Evolutionary conservation across 2,113 vertebrate species (phyloP).

Genomic region (Columbina picui): DNA sequence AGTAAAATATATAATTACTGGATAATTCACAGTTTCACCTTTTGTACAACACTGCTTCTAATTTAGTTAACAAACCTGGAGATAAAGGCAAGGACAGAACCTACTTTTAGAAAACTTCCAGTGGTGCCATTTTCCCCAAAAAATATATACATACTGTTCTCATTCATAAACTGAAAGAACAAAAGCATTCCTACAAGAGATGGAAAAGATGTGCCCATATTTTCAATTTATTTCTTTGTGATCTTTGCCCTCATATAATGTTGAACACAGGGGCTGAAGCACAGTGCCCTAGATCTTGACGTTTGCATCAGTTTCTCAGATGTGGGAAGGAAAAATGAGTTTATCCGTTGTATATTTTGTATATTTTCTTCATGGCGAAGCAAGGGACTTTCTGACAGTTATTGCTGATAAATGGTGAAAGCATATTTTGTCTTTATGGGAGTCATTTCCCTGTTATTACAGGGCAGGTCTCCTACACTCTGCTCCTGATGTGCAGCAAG

Average conservation of each 20-base stretch:
- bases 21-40: neutral
- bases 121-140: fast-evolving
- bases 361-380: neutral
- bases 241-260: neutral
- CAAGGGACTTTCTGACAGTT: neutral
- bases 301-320: neutral
- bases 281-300: neutral
- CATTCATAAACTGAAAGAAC: neutral
- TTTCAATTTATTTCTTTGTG: neutral
- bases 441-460: neutral
- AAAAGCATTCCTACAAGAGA: fast-evolving
- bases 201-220: neutral
- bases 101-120: neutral
- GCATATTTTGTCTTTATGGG: neutral
- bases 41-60: neutral
- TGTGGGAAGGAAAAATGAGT: neutral
- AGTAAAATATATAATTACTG: neutral
- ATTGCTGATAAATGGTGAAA: neutral
- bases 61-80: neutral
- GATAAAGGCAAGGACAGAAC: neutral
- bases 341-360: no score
- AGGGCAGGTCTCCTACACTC: neutral
- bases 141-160: neutral
- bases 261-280: neutral
- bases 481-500: neutral